Evolutionary conservation across 2,797 vertebrate species (phyloP).

Genomic region (Neosalanx taihuensis): DNA sequence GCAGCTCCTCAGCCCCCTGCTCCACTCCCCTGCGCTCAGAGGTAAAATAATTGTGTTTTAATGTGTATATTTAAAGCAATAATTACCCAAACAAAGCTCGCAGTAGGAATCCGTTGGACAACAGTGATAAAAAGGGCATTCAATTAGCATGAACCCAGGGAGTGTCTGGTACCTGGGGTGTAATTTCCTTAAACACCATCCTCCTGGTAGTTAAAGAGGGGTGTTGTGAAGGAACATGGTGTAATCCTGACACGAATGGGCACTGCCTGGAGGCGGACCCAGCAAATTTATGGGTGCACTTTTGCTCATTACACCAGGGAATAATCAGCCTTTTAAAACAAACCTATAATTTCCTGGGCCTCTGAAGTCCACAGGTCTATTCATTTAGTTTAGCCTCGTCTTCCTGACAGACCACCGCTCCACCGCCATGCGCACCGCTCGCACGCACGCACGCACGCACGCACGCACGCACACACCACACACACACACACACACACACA

Average conservation of each 20-base stretch:
- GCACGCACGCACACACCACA: not conserved
- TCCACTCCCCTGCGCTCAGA: conserved; percentile 18
- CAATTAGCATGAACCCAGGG: conserved; percentile 56
- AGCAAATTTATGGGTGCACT: conserved; percentile 61
- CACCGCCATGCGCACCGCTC: not conserved
- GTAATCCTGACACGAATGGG: conserved; percentile 49
- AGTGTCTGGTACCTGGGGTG: conserved; percentile 58
- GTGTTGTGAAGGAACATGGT: conserved; percentile 53
- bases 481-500: not conserved
- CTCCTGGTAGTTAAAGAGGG: conserved; percentile 52
- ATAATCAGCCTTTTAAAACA: conserved; percentile 69
- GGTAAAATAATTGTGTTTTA: conserved; percentile 40
- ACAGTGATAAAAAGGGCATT: conserved; percentile 55
- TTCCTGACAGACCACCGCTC: conserved; percentile 9
- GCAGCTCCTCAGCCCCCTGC: conserved; percentile 3
- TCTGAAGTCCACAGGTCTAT: conserved; percentile 41
- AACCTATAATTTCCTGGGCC: conserved; percentile 54
- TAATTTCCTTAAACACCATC: conserved; percentile 68
- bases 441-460: no score
- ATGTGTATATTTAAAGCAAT: conserved; percentile 52
- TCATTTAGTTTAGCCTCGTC: conserved; percentile 28
- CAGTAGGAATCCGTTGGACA: conserved; percentile 44
- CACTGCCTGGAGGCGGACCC: conserved; percentile 47
- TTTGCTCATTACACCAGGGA: conserved; percentile 58
- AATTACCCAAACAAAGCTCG: conserved; percentile 49